phyloP scores from a whole-genome alignment of 2,888 invertebrate species.

The Eugnorisma glareosa region DNA sequence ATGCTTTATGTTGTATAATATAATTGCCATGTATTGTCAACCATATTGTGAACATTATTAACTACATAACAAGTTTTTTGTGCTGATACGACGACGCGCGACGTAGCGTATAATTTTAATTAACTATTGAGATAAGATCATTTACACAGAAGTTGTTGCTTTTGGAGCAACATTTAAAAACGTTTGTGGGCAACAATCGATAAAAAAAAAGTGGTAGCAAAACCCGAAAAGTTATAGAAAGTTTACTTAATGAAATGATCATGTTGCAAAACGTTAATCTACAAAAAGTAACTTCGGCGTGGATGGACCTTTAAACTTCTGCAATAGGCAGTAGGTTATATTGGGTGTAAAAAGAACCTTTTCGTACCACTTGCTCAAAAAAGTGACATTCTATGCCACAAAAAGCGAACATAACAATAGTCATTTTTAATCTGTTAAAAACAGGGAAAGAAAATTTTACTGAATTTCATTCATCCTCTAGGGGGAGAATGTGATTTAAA shows the following conservation, averaged over 20 bases:
- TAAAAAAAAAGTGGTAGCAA: too few species aligned
- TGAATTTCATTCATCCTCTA: too few species aligned
- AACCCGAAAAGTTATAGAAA: background rate
- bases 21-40: background rate
- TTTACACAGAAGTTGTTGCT: background rate
- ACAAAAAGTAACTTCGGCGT: background rate
- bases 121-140: background rate
- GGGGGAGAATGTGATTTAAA: too few species aligned
- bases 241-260: background rate
- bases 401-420: too few species aligned
- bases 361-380: too few species aligned
- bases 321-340: too few species aligned
- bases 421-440: too few species aligned
- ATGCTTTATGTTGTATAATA: background rate
- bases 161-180: background rate
- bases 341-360: too few species aligned
- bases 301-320: too few species aligned
- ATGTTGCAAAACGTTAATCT: background rate
- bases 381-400: too few species aligned
- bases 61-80: background rate
- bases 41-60: slow-evolving; percentile 1
- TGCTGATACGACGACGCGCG: background rate
- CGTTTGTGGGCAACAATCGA: too few species aligned
- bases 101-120: background rate
- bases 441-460: too few species aligned